Percentiles rank a stretch among this genome's conserved stretches.
Conservation (phyloP, 2,888 invertebrate genomes). For the Psococerastis gibbosa region DNA sequence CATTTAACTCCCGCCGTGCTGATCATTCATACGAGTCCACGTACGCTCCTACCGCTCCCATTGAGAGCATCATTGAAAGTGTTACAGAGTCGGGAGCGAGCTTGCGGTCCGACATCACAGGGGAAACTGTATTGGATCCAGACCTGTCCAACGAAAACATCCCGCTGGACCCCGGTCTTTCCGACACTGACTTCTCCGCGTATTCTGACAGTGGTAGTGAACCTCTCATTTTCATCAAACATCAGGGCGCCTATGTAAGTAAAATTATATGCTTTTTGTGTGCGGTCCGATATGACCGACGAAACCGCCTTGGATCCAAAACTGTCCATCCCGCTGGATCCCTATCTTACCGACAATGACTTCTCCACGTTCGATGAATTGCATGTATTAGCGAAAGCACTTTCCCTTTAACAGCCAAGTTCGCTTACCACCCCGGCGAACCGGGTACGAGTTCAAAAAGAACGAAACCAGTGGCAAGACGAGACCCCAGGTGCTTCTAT, state of each 20-base stretch:
- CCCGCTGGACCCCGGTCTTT: not conserved
- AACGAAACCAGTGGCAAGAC: too few species aligned
- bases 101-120: slow-evolving; percentile 23
- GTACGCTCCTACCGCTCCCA: slow-evolving; percentile 24
- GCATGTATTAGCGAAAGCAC: too few species aligned
- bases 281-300: too few species aligned
- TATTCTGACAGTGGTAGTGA: not conserved
- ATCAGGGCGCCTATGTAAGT: not conserved
- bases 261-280: too few species aligned
- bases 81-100: slow-evolving; percentile 24
- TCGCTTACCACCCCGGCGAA: too few species aligned
- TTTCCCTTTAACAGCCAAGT: too few species aligned
- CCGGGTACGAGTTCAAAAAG: too few species aligned
- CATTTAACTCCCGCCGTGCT: slow-evolving; percentile 38
- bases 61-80: slow-evolving; percentile 19
- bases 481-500: too few species aligned
- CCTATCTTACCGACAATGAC: too few species aligned
- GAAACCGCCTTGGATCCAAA: too few species aligned
- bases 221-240: not conserved
- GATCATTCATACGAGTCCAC: slow-evolving; percentile 40
- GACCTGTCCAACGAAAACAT: slow-evolving; percentile 14
- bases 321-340: too few species aligned
- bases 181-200: not conserved
- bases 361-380: too few species aligned
- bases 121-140: slow-evolving; percentile 12